Evolutionary conservation across 1,140 invertebrate genomes (phyloP), one percentile per base, ranked within the genome.

Genomic region (Drosophila pandora): DNA sequence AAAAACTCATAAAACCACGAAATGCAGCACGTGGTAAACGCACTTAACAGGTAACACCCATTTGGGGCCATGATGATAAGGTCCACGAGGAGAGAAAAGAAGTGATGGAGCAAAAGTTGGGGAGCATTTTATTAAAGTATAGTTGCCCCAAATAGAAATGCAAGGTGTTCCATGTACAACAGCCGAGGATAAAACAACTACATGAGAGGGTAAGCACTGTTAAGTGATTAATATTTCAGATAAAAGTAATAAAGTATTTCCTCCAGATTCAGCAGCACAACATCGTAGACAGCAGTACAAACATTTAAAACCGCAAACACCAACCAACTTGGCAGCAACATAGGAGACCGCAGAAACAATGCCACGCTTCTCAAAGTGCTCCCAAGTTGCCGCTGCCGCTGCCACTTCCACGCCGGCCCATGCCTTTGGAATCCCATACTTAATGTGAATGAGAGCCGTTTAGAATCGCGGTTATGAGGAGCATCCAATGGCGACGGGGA

Each of bases 41-140:
- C 81, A 73, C 60, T 85, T 84, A 84, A 79, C 81, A 84, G 81
- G 81, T 76, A 77, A 80, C 63, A 59, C 80, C 79, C 80, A 79
- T 84, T 84, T 79, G 43, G 25, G 25, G 63, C 68, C 64, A 76
- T 84, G 80, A 84, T 84, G 80, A 79, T 84, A 73, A 13, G 10
- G 1, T 22, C 25, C 2, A 30, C 12, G 22, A 37, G 45, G n/a
- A 9, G 37, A 43, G 9, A 45, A 21, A 45, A 34, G 25, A 17
- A 34, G 28, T 22, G 37, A 54, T 32, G 25, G 28, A 10, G n/a
- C 9, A 32, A 32, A 3, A 32, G 32, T 17, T 22, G 9, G 3
- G 43, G 2, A 10, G n/a, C 10, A 2, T 32, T 32, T 32, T 8
- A 10, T 32, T 37, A 37, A 37, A n/a, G 34, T 37, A 12, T 12